Percentiles rank a stretch among this genome's conserved stretches.
These are phyloP conservation scores for Emmelina monodactyla DNA, from an alignment of 2,888 invertebrate genomes.

Conservation along the genomic window DNA sequence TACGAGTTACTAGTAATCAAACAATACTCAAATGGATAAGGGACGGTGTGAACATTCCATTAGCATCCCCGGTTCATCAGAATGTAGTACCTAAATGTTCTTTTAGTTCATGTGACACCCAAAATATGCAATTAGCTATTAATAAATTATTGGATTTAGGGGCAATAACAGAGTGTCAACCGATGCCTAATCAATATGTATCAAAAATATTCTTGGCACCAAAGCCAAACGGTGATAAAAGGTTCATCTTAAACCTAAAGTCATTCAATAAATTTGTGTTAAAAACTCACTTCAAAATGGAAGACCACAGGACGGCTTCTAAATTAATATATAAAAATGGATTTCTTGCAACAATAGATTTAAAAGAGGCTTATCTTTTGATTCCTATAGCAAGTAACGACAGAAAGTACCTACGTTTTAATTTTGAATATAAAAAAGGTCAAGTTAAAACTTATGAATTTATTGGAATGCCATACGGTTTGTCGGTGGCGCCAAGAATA, in stretches of 20 bases:
- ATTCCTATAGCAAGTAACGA: not conserved
- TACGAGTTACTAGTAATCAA: not conserved
- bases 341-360: slow-evolving; percentile 7
- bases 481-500: not conserved
- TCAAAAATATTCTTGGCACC: not conserved
- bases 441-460: not conserved
- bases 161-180: not conserved
- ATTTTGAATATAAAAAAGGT: not conserved
- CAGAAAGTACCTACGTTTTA: slow-evolving; percentile 4
- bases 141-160: not conserved
- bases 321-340: slow-evolving; percentile 1
- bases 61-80: not conserved
- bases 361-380: slow-evolving; percentile 6
- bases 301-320: too few relatives aligned
- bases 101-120: not conserved
- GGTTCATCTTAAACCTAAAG: too few relatives aligned
- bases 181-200: not conserved
- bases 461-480: not conserved
- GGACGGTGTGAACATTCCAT: not conserved
- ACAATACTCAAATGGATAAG: not conserved
- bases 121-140: not conserved
- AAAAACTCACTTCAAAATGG: slow-evolving; percentile 5
- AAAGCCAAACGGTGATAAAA: too few relatives aligned
- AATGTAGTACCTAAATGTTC: not conserved
- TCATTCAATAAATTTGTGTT: slow-evolving; percentile 7